Conservation (phyloP, 1,140 invertebrate species). For the Procambarus clarkii region DNA sequence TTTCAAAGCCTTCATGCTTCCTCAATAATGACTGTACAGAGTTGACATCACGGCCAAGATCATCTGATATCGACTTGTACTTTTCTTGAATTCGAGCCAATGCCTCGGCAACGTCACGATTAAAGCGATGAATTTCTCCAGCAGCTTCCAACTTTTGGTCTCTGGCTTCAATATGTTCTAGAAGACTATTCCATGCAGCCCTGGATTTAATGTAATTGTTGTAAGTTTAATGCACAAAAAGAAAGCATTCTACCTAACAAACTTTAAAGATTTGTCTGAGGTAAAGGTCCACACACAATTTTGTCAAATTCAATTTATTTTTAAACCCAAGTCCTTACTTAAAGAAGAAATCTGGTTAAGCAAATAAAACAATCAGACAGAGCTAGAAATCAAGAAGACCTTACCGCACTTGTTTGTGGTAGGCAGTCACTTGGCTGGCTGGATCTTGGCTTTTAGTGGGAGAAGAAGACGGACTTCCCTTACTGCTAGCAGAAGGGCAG, state of each 20-base stretch:
- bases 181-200: constrained; percentile 90
- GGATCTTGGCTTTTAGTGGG: constrained; percentile 63
- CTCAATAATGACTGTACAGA: constrained; percentile 89
- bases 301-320: neutral
- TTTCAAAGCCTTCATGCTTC: constrained; percentile 95
- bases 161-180: constrained; percentile 89
- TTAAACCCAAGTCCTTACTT: neutral
- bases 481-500: constrained; percentile 62
- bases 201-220: constrained; percentile 75
- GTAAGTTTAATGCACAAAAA: neutral
- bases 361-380: neutral
- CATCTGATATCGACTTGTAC: constrained; percentile 87
- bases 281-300: neutral
- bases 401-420: constrained; percentile 70
- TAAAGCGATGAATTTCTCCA: constrained; percentile 97
- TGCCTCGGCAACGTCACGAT: constrained; percentile 95
- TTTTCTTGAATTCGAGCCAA: constrained; percentile 88
- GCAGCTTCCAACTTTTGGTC: constrained; percentile 92
- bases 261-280: too few species aligned
- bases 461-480: constrained; percentile 60
- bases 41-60: constrained; percentile 91
- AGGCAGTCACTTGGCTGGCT: constrained; percentile 64
- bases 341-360: neutral
- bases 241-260: neutral
- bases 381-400: constrained; percentile 9